A percentile compares a stretch with the other conserved stretches of the same genome.
Evolutionary conservation across 2,888 invertebrate genomes (phyloP).

Genomic region (Temnothorax unifasciatus): DNA sequence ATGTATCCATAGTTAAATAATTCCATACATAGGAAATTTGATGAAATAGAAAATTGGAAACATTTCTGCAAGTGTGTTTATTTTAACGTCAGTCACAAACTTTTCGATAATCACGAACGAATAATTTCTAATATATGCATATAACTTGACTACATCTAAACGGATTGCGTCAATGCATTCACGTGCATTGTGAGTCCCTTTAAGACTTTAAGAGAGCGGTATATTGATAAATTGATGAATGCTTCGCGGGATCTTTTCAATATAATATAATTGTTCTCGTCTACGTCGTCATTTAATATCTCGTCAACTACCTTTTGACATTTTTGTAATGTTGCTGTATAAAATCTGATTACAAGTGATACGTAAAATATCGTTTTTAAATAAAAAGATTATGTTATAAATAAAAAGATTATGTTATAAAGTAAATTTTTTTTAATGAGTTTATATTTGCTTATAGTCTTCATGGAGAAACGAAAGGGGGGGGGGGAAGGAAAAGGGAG

Average conservation of each 20-base stretch:
- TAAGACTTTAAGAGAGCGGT: too few species aligned
- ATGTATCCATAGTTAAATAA: background rate
- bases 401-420: background rate
- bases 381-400: background rate
- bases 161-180: background rate
- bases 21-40: background rate
- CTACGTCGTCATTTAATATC: background rate
- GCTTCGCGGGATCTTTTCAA: too few species aligned
- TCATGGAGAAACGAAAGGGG: background rate
- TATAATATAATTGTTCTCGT: background rate
- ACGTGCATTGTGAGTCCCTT: background rate
- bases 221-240: conserved; percentile 5
- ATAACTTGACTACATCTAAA: background rate
- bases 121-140: background rate
- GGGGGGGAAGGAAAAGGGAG: background rate
- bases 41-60: background rate
- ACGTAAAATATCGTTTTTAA: background rate
- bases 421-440: background rate
- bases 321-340: background rate
- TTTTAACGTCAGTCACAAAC: background rate
- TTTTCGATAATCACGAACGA: background rate
- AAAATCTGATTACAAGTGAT: background rate
- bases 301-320: background rate
- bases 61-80: background rate
- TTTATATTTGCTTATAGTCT: background rate